These are phyloP conservation scores for Percina caprodes DNA, from an alignment of 2,113 vertebrate genomes.

Conservation along the genomic window DNA sequence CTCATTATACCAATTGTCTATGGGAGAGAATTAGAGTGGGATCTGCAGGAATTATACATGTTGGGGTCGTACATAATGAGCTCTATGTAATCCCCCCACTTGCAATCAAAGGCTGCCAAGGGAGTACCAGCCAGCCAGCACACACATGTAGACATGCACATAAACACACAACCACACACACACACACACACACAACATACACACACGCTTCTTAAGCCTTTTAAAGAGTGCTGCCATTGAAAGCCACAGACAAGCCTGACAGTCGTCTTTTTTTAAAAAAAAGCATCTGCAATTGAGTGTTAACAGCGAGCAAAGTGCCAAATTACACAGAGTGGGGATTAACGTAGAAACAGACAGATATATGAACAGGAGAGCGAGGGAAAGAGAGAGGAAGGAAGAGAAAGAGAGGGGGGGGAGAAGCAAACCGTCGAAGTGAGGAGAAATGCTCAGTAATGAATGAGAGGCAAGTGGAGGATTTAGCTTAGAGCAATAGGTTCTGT, in stretches of 20 bases:
- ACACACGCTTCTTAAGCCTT: constrained; percentile 31
- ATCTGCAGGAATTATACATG: constrained; percentile 84
- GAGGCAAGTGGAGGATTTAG: constrained; percentile 69
- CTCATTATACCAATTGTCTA: constrained; percentile 85
- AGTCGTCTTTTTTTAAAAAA: constrained; percentile 67
- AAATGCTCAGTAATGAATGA: constrained; percentile 70
- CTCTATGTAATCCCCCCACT: constrained; percentile 78
- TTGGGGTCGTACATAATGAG: constrained; percentile 79
- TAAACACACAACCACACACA: constrained; percentile 29
- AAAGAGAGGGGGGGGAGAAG: constrained; percentile 13
- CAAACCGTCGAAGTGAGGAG: constrained; percentile 49
- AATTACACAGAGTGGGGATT: constrained; percentile 78
- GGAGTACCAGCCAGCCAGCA: constrained; percentile 49
- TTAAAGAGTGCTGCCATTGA: constrained; percentile 64
- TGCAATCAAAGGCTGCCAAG: constrained; percentile 76
- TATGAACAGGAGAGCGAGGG: constrained; percentile 64
- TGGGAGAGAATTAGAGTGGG: constrained; percentile 81
- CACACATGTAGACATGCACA: constrained; percentile 27
- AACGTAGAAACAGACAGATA: constrained; percentile 73
- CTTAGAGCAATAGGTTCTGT: constrained; percentile 62
- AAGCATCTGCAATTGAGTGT: constrained; percentile 75
- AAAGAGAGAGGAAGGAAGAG: constrained; percentile 32
- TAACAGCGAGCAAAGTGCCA: constrained; percentile 70
- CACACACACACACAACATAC: constrained; percentile 9
- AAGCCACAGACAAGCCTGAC: constrained; percentile 67